Conservation (phyloP, 1,140 invertebrate genomes). For the Drosophila mojavensis region DNA sequence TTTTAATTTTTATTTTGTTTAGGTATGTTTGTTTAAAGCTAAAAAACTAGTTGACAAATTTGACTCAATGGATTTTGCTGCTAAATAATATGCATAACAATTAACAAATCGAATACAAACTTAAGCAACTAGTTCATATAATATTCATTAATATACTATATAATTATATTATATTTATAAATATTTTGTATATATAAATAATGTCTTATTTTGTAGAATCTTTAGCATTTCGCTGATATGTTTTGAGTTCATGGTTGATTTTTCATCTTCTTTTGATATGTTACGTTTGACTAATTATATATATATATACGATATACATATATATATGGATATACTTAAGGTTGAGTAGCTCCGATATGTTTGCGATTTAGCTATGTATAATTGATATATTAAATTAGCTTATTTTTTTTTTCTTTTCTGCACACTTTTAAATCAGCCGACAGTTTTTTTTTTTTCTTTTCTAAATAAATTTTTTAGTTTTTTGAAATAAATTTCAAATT, state of each 20-base stretch:
- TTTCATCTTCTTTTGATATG: conserved; percentile 42
- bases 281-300: conserved; percentile 2
- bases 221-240: conserved; percentile 72
- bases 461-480: conserved; percentile 51
- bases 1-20: not conserved
- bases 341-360: conserved; percentile 55
- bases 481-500: conserved; percentile 45
- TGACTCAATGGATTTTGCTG: conserved; percentile 13
- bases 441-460: conserved; percentile 42
- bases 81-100: conserved; percentile 9
- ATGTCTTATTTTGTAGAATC: conserved; percentile 37
- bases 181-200: conserved; percentile 46
- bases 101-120: conserved; percentile 17
- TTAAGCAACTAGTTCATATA: conserved; percentile 14
- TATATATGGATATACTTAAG: conserved; percentile 14
- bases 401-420: conserved; percentile 31
- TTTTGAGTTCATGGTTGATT: conserved; percentile 79
- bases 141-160: conserved; percentile 16
- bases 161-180: conserved; percentile 21
- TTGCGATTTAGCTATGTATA: conserved; percentile 38
- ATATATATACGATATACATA: not conserved
- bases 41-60: conserved; percentile 13
- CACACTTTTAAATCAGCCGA: conserved; percentile 82
- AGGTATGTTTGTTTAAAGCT: conserved; percentile 12
- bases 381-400: conserved; percentile 28